phyloP scores from a whole-genome alignment of 2,888 invertebrate species.

The Arge pagana region DNA sequence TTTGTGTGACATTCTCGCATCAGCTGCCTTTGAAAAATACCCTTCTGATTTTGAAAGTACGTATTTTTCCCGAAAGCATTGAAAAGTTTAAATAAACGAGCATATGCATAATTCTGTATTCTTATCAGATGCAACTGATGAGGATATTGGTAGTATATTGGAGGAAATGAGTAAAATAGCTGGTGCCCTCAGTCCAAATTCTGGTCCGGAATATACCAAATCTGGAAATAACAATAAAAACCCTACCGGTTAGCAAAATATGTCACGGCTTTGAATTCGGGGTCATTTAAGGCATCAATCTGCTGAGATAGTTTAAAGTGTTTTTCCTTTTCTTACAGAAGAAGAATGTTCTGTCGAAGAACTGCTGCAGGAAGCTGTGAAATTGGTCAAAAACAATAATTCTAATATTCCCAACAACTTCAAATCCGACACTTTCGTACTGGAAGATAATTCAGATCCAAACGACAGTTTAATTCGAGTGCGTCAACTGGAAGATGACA shows the following conservation, averaged over 20 bases:
- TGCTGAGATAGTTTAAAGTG: neutral
- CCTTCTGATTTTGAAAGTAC: slow-evolving; percentile 54
- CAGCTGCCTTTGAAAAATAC: slow-evolving; percentile 50
- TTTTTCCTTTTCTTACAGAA: slow-evolving; percentile 28
- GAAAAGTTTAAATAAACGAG: no score
- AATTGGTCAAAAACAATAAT: slow-evolving; percentile 48
- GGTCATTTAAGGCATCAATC: neutral
- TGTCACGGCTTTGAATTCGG: no score
- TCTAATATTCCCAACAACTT: slow-evolving; percentile 44
- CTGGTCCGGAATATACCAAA: slow-evolving; percentile 42
- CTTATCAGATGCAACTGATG: slow-evolving; percentile 50
- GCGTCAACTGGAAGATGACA: slow-evolving; percentile 47
- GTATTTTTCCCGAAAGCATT: slow-evolving; percentile 26
- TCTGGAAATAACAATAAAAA: slow-evolving; percentile 41
- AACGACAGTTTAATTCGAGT: slow-evolving; percentile 35
- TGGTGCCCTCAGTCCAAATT: slow-evolving; percentile 46
- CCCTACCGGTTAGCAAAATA: slow-evolving; percentile 33
- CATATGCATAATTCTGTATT: no score
- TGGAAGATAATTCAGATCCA: slow-evolving; percentile 37
- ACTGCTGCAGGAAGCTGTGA: slow-evolving; percentile 52
- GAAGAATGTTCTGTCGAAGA: slow-evolving; percentile 53
- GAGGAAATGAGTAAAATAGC: slow-evolving; percentile 56
- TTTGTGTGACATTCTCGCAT: slow-evolving; percentile 49
- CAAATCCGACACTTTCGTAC: slow-evolving; percentile 44
- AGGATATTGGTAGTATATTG: slow-evolving; percentile 53